These are phyloP conservation scores for Adelphocoris suturalis DNA, from an alignment of 2,888 invertebrate genomes.

Conservation along the genomic window DNA sequence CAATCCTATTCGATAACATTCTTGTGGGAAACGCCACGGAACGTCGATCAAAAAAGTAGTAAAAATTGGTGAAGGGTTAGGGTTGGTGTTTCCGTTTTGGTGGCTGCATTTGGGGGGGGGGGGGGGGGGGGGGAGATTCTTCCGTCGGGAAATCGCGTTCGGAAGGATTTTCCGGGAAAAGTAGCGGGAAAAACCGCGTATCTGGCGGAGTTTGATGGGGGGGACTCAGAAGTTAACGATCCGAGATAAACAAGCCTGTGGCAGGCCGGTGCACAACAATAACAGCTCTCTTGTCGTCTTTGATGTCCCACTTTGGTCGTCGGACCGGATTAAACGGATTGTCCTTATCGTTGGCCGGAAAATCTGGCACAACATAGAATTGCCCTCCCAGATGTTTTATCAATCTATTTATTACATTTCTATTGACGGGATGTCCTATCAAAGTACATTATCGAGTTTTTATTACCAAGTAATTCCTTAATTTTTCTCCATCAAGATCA, in stretches of 20 bases:
- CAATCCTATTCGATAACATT: constrained; percentile 17
- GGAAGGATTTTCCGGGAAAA: background rate
- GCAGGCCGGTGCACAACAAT: constrained; percentile 20
- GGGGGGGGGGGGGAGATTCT: background rate
- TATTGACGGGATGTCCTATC: too few relatives aligned
- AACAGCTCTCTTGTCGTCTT: background rate
- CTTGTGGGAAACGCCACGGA: background rate
- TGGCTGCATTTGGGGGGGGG: background rate
- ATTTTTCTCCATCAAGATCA: too few relatives aligned
- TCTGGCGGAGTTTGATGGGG: background rate
- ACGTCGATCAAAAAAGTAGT: background rate
- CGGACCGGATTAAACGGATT: background rate
- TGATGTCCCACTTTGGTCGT: background rate
- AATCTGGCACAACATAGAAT: too few relatives aligned
- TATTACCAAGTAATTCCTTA: too few relatives aligned
- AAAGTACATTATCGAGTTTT: too few relatives aligned
- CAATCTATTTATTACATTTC: too few relatives aligned
- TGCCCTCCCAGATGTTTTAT: too few relatives aligned
- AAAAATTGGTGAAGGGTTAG: background rate
- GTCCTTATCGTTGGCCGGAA: too few relatives aligned
- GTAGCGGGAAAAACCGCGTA: background rate
- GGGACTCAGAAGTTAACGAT: constrained; percentile 44
- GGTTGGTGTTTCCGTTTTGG: background rate
- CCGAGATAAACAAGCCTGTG: constrained; percentile 50
- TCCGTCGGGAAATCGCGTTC: background rate